phyloP scores from a whole-genome alignment of 2,888 invertebrate species.

The Hypomecis atomaria region DNA sequence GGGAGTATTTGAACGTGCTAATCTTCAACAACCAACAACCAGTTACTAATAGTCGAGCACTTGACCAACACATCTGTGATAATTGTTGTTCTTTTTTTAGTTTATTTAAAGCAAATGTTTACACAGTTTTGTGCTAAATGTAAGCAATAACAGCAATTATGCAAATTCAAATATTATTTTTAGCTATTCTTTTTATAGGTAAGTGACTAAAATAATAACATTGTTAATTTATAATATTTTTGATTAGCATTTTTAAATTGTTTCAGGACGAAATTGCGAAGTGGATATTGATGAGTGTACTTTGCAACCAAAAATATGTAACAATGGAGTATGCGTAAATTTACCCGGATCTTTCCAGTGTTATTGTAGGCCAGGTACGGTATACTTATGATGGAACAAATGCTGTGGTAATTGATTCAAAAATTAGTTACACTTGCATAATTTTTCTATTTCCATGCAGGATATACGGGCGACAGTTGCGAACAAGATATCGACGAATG shows the following conservation, averaged over 20 bases:
- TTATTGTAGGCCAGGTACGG: conserved; percentile 90
- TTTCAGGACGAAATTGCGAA: conserved; percentile 83
- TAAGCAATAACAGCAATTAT: conserved; percentile 21
- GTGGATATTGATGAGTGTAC: conserved; percentile 91
- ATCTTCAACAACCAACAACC: not conserved
- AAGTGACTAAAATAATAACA: conserved; percentile 22
- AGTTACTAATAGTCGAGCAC: conserved; percentile 1
- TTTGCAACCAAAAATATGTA: conserved; percentile 87
- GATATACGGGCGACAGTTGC: conserved; percentile 93
- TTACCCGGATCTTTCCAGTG: conserved; percentile 91
- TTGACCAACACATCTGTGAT: conserved; percentile 59
- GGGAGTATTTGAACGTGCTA: not conserved
- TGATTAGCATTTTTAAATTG: conserved; percentile 18
- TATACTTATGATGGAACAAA: conserved; percentile 13
- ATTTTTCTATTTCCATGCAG: conserved; percentile 48
- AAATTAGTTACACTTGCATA: conserved; percentile 26
- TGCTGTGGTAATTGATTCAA: conserved; percentile 16
- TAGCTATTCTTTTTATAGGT: conserved; percentile 48
- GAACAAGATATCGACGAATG: conserved; percentile 95
- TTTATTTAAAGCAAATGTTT: conserved; percentile 33
- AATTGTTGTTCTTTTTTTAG: conserved; percentile 49
- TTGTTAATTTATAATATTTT: not conserved
- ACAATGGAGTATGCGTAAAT: conserved; percentile 93
- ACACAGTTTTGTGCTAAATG: conserved; percentile 8
- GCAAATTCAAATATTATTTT: conserved; percentile 35